Conservation (phyloP, 2,888 invertebrate genomes). For the Dryocosmus kuriphilus region DNA sequence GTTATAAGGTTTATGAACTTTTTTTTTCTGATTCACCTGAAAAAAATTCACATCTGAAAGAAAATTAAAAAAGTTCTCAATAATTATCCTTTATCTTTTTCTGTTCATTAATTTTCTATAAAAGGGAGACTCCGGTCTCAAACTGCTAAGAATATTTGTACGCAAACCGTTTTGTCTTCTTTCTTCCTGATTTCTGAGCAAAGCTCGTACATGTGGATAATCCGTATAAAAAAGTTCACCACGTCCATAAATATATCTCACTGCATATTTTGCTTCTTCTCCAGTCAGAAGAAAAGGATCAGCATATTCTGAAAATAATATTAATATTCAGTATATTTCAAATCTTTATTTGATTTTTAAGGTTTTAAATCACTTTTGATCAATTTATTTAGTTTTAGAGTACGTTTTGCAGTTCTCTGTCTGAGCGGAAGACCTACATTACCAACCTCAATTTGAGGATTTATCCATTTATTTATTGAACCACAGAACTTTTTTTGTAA, state of each 20-base stretch:
- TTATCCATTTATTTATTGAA: too few species aligned
- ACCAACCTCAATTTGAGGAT: too few species aligned
- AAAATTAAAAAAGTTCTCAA: background rate
- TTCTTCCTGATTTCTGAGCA: constrained; percentile 82
- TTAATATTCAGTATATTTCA: constrained; percentile 37
- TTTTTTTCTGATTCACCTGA: background rate
- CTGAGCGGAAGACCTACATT: too few species aligned
- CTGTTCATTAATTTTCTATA: constrained; percentile 49
- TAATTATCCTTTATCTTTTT: background rate
- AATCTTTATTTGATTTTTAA: background rate
- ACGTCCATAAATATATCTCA: constrained; percentile 79
- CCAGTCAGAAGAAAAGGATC: constrained; percentile 83
- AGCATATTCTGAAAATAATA: constrained; percentile 70
- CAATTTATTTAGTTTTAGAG: background rate
- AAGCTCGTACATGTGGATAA: constrained; percentile 82
- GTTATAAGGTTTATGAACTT: background rate
- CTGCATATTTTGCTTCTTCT: constrained; percentile 80
- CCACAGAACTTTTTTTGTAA: too few species aligned
- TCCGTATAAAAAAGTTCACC: constrained; percentile 83
- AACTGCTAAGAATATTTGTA: constrained; percentile 82
- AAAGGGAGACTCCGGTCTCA: constrained; percentile 82
- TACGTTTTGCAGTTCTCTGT: too few species aligned
- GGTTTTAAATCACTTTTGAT: too few species aligned
- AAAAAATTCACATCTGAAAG: background rate
- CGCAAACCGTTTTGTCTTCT: constrained; percentile 81